A percentile compares a stretch with the other conserved stretches of the same genome.
Evolutionary conservation across 2,113 vertebrate species (phyloP).

Genomic region (Tenrec ecaudatus): DNA sequence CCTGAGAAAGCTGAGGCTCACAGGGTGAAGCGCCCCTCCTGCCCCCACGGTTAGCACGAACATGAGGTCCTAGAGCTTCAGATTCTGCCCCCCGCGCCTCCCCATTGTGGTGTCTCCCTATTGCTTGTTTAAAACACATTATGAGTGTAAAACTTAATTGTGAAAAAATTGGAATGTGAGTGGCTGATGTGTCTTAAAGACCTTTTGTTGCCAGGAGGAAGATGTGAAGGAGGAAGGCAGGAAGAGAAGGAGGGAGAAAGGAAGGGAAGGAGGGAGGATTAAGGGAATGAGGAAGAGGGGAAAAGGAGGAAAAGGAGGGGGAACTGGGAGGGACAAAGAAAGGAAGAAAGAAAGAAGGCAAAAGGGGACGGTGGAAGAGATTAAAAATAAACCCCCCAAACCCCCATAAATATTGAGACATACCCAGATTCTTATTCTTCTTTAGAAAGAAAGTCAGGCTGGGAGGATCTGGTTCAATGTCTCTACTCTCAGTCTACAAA

Average conservation of each 20-base stretch:
- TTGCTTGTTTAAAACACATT: not conserved
- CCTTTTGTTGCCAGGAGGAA: not conserved
- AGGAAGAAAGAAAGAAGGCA: no score
- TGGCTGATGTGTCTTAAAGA: not conserved
- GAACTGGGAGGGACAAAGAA: no score
- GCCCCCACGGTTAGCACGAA: accelerated
- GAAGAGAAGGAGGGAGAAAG: no score
- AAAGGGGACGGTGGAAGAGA: no score
- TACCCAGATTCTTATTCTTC: not conserved
- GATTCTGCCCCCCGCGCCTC: no score
- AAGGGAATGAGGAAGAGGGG: no score
- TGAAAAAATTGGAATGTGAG: not conserved
- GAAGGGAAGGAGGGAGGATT: no score
- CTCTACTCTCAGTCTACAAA: not conserved
- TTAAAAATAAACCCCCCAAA: no score
- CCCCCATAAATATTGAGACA: not conserved
- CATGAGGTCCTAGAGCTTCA: not conserved
- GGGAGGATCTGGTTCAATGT: not conserved
- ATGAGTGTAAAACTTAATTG: no score
- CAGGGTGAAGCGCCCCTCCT: accelerated
- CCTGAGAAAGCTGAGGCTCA: not conserved
- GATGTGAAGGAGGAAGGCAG: not conserved
- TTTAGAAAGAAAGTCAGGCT: not conserved
- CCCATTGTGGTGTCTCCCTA: not conserved
- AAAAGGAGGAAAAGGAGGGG: not conserved